These are phyloP conservation scores for Poeciliopsis turneri DNA, from an alignment of 2,797 vertebrate species.

Conservation along the genomic window DNA sequence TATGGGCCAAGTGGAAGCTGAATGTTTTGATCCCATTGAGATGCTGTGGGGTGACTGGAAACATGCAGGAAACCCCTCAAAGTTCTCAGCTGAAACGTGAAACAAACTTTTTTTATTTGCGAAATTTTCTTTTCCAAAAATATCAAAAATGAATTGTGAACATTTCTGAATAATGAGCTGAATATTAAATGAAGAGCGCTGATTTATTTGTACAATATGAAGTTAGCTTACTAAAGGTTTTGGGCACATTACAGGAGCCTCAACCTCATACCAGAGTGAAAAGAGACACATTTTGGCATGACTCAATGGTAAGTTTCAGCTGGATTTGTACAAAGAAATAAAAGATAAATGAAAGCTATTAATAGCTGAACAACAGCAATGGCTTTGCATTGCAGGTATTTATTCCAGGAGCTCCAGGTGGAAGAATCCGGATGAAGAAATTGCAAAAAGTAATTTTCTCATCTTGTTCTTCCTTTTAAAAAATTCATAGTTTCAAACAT, in stretches of 20 bases:
- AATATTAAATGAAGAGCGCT: neutral
- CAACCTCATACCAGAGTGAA: slow-evolving; percentile 62
- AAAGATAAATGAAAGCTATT: slow-evolving; percentile 2
- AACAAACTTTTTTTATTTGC: neutral
- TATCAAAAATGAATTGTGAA: neutral
- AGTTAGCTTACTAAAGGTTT: slow-evolving; percentile 26
- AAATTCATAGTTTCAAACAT: slow-evolving; percentile 14
- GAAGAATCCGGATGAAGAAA: slow-evolving; percentile 58
- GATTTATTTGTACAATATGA: neutral
- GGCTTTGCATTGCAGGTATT: slow-evolving; percentile 61
- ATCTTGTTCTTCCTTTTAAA: slow-evolving; percentile 14
- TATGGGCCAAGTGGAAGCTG: neutral
- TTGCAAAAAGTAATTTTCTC: slow-evolving; percentile 62
- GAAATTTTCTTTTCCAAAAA: neutral
- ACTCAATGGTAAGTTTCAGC: slow-evolving; percentile 67
- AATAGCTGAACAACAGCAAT: neutral
- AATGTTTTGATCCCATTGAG: neutral
- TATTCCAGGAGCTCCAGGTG: slow-evolving; percentile 75
- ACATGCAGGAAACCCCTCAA: neutral
- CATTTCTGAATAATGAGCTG: neutral
- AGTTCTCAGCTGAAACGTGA: neutral
- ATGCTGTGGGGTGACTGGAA: neutral
- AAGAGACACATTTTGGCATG: slow-evolving; percentile 61
- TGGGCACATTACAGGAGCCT: slow-evolving; percentile 54
- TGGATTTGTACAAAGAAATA: neutral